Conservation (phyloP, 2,113 vertebrate genomes). For the Jacana jacana region DNA sequence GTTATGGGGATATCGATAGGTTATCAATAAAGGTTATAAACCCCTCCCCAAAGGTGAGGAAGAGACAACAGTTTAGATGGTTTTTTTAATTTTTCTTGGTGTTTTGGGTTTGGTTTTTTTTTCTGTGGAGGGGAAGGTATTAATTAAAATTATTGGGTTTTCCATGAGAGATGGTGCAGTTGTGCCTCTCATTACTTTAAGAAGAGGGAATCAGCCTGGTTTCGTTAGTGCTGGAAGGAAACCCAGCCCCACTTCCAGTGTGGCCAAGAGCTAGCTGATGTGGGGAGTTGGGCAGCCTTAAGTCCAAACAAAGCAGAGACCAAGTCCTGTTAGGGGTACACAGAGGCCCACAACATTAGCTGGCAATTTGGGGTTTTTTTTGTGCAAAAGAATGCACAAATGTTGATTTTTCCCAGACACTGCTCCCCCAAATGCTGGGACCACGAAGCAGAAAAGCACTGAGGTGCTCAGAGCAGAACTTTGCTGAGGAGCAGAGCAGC, state of each 20-base stretch:
- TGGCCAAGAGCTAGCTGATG: neutral
- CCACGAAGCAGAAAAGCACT: neutral
- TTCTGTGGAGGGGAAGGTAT: neutral
- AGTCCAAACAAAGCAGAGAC: neutral
- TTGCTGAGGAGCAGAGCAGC: neutral
- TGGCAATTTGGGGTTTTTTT: neutral
- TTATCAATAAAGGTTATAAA: neutral
- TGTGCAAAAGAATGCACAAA: neutral
- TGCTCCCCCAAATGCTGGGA: neutral
- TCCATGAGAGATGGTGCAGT: neutral
- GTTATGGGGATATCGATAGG: too few species aligned
- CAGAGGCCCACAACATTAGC: neutral
- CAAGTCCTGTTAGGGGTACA: neutral
- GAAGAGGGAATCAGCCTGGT: neutral
- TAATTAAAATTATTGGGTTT: neutral
- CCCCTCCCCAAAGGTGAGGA: neutral
- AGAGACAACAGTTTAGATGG: neutral
- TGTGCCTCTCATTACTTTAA: neutral
- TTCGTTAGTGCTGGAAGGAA: neutral
- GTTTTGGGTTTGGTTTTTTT: neutral
- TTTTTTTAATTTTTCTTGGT: neutral
- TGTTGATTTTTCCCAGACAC: neutral
- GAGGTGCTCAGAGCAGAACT: neutral
- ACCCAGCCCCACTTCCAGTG: neutral
- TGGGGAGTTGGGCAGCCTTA: neutral